Base-by-base conservation (phyloP, 1,140 invertebrate genomes). In the Drosophila lacteicornis region DNA sequence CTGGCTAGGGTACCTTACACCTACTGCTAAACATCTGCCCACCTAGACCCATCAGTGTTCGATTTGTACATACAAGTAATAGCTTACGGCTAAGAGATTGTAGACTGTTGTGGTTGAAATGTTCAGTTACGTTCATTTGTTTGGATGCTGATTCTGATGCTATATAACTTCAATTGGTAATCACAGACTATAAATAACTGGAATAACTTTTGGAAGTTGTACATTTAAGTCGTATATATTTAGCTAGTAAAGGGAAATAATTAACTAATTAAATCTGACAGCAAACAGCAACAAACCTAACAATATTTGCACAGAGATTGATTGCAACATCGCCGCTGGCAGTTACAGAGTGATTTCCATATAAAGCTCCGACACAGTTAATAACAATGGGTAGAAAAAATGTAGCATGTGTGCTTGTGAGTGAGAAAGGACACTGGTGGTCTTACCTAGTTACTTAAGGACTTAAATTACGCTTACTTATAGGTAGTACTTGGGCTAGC, bases 1-100 rank as follows among this genome's bases (percentile, higher is more conserved):
- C 9, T 55, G 36, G 33, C 74, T 85, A 85, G 45, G 55, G 60
- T 56, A 84, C 81, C 74, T 90, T 79, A 75, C 50, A 90, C 85
- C 85, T 90, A 90, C 85, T 90, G 85, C 85, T 82, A 90, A 90
- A 90, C 59, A 85, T 85, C 85, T 82, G 86, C 85, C 85, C 62
- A 75, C 81, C 85, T 79, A 70, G 62, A 76, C 82, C 75, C 78
- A 60, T 79, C 85, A 90, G 85, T 90, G 85, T 60, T 76, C 40
- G 43, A 70, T 66, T 80, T 50, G 56, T 63, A 75, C 57, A 63
- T 63, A 75, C 57, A 63, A n/a, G 15, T 68, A 22, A 27, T 68
- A 58, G 60, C 75, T 84, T 79, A 55, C 4, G 22, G 1, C 53
- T 87, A 69, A 69, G 59, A 80, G 47, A 77, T 80, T 78, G 63